Percentiles rank a stretch among this genome's conserved stretches.
phyloP scores from a whole-genome alignment of 30 jellyfish, hydroid and myxozoan species.

The Aurelia aurita complex sp. Pacific region DNA sequence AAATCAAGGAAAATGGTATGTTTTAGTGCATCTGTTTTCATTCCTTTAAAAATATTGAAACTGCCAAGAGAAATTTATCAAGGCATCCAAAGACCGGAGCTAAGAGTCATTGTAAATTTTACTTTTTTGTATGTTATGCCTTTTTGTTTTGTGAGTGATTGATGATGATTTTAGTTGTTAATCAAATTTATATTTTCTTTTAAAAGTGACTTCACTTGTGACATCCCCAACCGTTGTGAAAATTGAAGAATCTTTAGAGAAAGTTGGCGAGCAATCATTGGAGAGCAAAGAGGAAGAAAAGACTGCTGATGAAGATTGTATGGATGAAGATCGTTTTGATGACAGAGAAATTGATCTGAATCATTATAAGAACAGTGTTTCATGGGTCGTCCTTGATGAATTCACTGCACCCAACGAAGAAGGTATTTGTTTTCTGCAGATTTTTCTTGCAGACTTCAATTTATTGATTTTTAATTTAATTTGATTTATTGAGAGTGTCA shows the following conservation, averaged over 20 bases:
- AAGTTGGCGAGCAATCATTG: no score
- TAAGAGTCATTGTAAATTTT: no score
- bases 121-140: not conserved
- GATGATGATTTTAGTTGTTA: not conserved
- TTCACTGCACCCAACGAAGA: slow-evolving; percentile 4
- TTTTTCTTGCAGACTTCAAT: not conserved
- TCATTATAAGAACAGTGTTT: slow-evolving; percentile 62
- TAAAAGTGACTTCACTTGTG: not conserved
- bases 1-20: no score
- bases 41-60: no score
- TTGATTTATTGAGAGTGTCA: no score
- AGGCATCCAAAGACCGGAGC: no score
- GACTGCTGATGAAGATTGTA: not conserved
- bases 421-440: not conserved
- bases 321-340: slow-evolving; percentile 19
- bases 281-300: not conserved
- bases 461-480: no score
- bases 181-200: not conserved
- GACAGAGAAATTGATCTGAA: slow-evolving; percentile 72
- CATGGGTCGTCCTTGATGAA: slow-evolving; percentile 96
- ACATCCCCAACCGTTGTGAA: not conserved
- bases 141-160: not conserved
- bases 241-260: not conserved
- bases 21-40: no score
- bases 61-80: no score